Percentiles rank a stretch among this genome's conserved stretches.
Conservation (phyloP, 2,888 invertebrate species). For the Dasypolia templi region DNA sequence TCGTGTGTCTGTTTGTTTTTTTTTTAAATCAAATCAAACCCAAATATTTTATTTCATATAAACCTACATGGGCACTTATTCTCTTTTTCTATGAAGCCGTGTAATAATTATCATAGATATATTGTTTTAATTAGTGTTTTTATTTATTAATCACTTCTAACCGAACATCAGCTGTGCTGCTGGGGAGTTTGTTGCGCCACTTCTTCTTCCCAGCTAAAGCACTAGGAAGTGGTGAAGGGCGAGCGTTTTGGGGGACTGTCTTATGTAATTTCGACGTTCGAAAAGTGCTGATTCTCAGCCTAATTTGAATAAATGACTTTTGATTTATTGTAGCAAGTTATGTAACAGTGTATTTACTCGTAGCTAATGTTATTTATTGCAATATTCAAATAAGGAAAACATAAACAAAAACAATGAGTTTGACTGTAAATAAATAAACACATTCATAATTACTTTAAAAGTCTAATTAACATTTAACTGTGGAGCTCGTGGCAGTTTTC, state of each 20-base stretch:
- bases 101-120: background rate
- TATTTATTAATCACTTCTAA: too few relatives aligned
- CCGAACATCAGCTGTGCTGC: too few relatives aligned
- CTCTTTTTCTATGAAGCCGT: background rate
- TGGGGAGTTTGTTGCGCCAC: too few relatives aligned
- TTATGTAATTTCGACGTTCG: too few relatives aligned
- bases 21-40: too few relatives aligned
- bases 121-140: background rate
- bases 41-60: too few relatives aligned
- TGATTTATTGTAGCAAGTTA: background rate
- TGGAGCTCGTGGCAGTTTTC: background rate
- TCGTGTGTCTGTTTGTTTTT: background rate
- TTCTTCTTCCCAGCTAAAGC: too few relatives aligned
- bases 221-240: too few relatives aligned
- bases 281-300: too few relatives aligned
- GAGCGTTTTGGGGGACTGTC: too few relatives aligned
- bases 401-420: background rate
- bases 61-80: too few relatives aligned
- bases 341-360: background rate
- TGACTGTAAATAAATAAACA: background rate
- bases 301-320: too few relatives aligned
- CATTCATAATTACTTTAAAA: background rate
- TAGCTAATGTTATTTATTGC: background rate
- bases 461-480: conserved; percentile 13
- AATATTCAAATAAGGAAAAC: background rate